Evolutionary conservation across 2,113 vertebrate species (phyloP), one percentile per base, ranked within the genome.

Genomic region (Vireo altiloquus): DNA sequence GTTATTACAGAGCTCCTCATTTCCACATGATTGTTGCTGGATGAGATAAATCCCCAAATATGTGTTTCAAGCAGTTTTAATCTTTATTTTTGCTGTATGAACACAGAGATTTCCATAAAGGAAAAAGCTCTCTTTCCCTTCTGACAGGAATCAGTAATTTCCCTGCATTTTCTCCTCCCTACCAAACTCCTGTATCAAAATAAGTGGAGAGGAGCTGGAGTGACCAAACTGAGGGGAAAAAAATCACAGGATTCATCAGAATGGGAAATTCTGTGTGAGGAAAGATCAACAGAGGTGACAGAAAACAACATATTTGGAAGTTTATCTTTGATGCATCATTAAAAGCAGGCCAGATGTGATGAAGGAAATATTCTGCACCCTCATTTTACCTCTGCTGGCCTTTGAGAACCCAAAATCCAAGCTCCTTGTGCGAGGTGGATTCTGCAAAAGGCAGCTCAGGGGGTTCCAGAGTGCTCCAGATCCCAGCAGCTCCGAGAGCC

Each of bases 361-460:
- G 52, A 49, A 49, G 42, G 19, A 80, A 52, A 75, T 24, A 46
- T 18, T 35, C 72, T 10, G 6, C 3, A 4, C 52, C 81, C 64
- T 84, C 53, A 30, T 66, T 56, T 89, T 65, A 59, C 35, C 56
- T 47, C 44, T 13, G 28, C 3, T 74, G 47, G 52, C 52, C 60
- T 85, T 68, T 1, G 9, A 60, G 68, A 77, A 25, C 22, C 57
- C 30, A 4, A 6, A 70, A 28, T 13, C 65, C 6, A 4, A 84
- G 76, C 76, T 70, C 56, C 64, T 77, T 5, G 17, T 31, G 57
- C 13, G 65, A 22, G 2, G 5, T 17, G 6, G 0, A 24, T 15
- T 8, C 50, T 74, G 22, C 24, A 70, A 53, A 72, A 6, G 6
- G 42, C 82, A 75, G n/a, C 0, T 1, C 13, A 20, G 0, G 4